Evolutionary conservation across 2,888 invertebrate genomes (phyloP), one percentile per base, ranked within the genome.

Genomic region (Apodemia hepburni): DNA sequence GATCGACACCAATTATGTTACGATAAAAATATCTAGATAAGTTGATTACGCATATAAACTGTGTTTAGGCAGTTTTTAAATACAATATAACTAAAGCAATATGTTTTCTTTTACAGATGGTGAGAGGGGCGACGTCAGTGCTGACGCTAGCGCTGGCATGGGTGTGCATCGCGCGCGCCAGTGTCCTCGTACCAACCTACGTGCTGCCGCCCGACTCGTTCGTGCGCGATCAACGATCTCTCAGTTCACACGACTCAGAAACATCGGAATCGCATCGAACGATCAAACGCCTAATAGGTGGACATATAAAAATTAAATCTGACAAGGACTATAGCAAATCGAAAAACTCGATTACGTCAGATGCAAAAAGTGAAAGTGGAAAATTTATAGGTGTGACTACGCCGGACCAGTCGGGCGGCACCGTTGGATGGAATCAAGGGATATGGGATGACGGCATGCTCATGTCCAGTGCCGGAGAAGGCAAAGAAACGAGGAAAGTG

Each of bases 391-490:
- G 87, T 68, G 82, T 79, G 71, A 78, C 87, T 72, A 84, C 81
- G 76, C 79, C 85, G 77, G 87, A 88, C 76, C 85, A 85, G 84
- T 84, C 87, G 79, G 88, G 89, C 82, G 82, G 88, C 79, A 88
- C 81, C 77, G 85, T 90, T 65, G 91, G 90, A 66, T 90, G 92
- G 91, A 91, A 92, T 73, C 92, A 91, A 72, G 91, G 90, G 70
- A 82, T 93, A 71, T 93, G 94, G 93, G 94, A 94, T 75, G 94
- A 95, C 71, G 94, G 93, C 67, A 93, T 95, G 78, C 86, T 94
- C 73, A 92, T 94, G 75, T 93, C 95, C 65, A 94, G 95, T 75
- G 95, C 95, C 62, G 95, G 95, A 29, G 94, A 93, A 67, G 95
- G 95, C 7, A 95, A 94, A 72, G 92, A 92, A 65, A 76, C 81